A percentile compares a stretch with the other conserved stretches of the same genome.
Conservation (phyloP, 2,113 vertebrate genomes). For the Megaleporinus macrocephalus region DNA sequence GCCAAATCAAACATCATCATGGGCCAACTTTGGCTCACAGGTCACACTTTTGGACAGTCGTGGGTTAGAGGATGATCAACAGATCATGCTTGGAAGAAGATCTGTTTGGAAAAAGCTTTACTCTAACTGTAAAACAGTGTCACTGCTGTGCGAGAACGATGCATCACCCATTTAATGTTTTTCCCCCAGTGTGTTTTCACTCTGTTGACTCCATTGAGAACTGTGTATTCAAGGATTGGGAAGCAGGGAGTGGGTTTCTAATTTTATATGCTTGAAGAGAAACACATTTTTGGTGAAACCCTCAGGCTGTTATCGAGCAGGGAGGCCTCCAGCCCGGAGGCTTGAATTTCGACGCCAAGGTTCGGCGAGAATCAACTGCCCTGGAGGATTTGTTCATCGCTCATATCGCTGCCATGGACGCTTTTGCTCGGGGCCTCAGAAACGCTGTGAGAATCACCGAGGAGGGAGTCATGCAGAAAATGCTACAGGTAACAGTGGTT, state of each 20-base stretch:
- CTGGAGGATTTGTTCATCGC: constrained; percentile 72
- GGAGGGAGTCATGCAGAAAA: constrained; percentile 62
- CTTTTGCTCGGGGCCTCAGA: constrained; percentile 71
- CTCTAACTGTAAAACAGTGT: background rate
- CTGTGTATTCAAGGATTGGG: background rate
- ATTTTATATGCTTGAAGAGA: background rate
- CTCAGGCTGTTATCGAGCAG: constrained; percentile 70
- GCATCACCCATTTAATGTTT: too few relatives aligned
- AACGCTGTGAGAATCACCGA: constrained; percentile 67
- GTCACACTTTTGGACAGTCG: too few relatives aligned
- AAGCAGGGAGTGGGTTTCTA: background rate
- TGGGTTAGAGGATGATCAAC: too few relatives aligned
- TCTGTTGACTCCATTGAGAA: too few relatives aligned
- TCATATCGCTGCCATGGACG: constrained; percentile 72
- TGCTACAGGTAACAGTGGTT: constrained; percentile 63
- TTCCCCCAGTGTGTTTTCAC: too few relatives aligned
- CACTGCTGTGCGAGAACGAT: background rate
- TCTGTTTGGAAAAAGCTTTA: too few relatives aligned
- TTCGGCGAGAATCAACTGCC: constrained; percentile 70
- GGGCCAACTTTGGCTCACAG: too few relatives aligned
- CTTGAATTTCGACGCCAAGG: constrained; percentile 74
- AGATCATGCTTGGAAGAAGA: too few relatives aligned
- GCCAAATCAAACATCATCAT: too few relatives aligned
- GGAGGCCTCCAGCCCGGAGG: constrained; percentile 72
- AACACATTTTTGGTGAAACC: background rate